Conservation (phyloP, 2,797 vertebrate species). For the Periparus ater region DNA sequence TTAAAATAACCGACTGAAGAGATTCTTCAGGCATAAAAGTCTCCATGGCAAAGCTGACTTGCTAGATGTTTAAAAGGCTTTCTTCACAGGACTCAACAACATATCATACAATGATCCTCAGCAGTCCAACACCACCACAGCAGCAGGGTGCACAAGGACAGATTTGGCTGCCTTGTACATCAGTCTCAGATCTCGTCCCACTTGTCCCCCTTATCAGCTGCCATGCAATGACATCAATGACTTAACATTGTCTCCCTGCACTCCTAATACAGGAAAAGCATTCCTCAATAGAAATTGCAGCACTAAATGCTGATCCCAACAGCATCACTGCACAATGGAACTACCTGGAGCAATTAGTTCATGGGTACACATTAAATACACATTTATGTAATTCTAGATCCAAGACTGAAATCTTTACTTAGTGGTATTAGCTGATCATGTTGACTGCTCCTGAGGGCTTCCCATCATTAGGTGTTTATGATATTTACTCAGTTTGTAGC, state of each 20-base stretch:
- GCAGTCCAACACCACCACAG: background rate
- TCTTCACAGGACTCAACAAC: background rate
- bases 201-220: background rate
- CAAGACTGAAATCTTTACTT: background rate
- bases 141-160: background rate
- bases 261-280: background rate
- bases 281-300: background rate
- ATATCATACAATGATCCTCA: background rate
- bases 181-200: background rate
- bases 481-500: background rate
- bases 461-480: background rate
- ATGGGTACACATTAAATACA: background rate
- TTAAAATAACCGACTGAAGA: slow-evolving; percentile 4
- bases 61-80: background rate
- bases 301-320: background rate
- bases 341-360: background rate
- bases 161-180: background rate
- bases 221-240: background rate
- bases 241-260: background rate
- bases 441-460: background rate
- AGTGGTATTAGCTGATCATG: background rate
- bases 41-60: background rate
- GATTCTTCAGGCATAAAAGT: background rate
- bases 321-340: background rate
- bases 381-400: background rate